These are phyloP conservation scores for Tamias sibiricus DNA, from an alignment of 2,113 vertebrate species.

Conservation along the genomic window DNA sequence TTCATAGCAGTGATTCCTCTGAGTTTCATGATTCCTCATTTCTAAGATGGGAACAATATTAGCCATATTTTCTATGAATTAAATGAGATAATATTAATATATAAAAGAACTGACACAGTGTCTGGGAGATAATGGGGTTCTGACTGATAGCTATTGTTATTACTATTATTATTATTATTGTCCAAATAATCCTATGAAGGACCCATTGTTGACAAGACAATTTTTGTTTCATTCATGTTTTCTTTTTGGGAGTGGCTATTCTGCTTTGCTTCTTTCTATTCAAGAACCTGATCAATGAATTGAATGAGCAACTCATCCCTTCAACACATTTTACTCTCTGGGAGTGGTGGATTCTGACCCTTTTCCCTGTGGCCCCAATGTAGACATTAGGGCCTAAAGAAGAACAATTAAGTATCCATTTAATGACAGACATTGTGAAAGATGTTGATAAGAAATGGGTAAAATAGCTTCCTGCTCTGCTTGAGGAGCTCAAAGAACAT, in stretches of 20 bases:
- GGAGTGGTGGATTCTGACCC: not conserved
- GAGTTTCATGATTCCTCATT: not conserved
- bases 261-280: not conserved
- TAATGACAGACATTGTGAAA: not conserved
- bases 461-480: not conserved
- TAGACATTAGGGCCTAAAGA: too few species aligned
- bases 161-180: not conserved
- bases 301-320: not conserved
- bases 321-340: not conserved
- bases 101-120: not conserved
- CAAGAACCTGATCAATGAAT: not conserved
- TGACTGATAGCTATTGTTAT: not conserved
- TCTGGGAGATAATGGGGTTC: not conserved
- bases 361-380: not conserved
- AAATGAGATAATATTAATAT: constrained; percentile 24
- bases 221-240: not conserved
- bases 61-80: constrained; percentile 16
- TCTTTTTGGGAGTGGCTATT: not conserved
- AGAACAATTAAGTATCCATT: not conserved
- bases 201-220: not conserved
- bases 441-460: not conserved
- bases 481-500: not conserved
- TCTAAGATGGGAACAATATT: not conserved
- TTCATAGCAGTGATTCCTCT: not conserved
- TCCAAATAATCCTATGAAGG: not conserved